Evolutionary conservation across 1,140 invertebrate species (phyloP), one percentile per base, ranked within the genome.

Genomic region (Semibalanus balanoides): DNA sequence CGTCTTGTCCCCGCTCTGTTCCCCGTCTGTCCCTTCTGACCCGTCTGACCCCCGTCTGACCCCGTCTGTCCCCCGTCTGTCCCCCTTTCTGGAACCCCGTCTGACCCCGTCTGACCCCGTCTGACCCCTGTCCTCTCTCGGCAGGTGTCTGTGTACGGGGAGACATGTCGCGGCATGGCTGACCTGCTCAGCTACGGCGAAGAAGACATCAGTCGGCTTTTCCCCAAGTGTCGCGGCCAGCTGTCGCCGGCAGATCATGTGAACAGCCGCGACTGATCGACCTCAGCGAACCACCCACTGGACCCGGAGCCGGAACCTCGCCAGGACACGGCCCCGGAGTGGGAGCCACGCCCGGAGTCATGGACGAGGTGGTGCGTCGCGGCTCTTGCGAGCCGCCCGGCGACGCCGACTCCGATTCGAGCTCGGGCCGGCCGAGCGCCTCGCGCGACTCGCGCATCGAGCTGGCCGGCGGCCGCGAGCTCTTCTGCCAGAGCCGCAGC

Each of bases 401-500:
- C 17, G 74, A 76, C 73, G 71, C 51, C 29, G 76, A 74, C 30
- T 73, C 76, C 75, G 74, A 74, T 3, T 75, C 77, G 74, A 74
- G 80, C 74, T 51, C 73, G 19, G 78, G 79, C 69, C 74, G 77
- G 51, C 51, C 51, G 51, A 25, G 51, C 35, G 78, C 79, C 74
- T 78, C 82, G 70, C 78, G 82, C n/a, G 84, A 85, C 76, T 88
- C 82, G 83, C 92, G 92, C 84, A 92, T 93, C 83, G 92, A 94
- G 87, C 93, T 93, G 83, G 92, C 92, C 71, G 92, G 92, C 79
- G 93, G 93, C 75, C 86, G 92, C 75, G 92, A 94, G 84, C 87
- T 94, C 73, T 93, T 91, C 83, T 93, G 92, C 51, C 91, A 92
- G 82, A 93, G 91, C 83, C 85, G 92, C 80, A 91, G 89, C 81